Evolutionary conservation across 2,797 vertebrate species (phyloP).

Genomic region (Nannoperca obscura): DNA sequence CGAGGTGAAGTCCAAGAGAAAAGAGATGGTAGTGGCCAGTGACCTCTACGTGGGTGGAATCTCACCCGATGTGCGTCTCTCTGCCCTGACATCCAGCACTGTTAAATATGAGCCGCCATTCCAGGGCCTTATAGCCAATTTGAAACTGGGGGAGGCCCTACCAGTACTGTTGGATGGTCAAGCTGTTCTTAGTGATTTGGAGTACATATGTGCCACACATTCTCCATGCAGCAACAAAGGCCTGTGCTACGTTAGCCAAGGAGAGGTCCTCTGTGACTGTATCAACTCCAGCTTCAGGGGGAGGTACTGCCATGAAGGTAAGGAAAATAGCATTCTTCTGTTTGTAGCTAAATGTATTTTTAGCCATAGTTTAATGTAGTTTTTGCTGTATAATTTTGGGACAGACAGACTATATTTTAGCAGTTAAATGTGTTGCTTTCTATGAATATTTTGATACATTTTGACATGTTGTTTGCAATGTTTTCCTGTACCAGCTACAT

Average conservation of each 20-base stretch:
- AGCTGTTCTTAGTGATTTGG: conserved; percentile 89
- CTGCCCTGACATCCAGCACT: conserved; percentile 93
- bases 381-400: not conserved
- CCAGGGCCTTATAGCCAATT: conserved; percentile 90
- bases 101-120: conserved; percentile 95
- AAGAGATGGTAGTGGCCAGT: conserved; percentile 93
- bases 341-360: not conserved
- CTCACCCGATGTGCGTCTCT: conserved; percentile 94
- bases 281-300: conserved; percentile 90
- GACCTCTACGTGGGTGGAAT: conserved; percentile 95
- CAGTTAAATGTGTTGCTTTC: not conserved
- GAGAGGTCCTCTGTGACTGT: conserved; percentile 91
- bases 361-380: not conserved
- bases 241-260: conserved; percentile 85
- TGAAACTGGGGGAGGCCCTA: conserved; percentile 89
- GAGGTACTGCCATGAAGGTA: conserved; percentile 94
- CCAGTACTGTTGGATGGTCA: conserved; percentile 91
- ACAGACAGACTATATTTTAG: not conserved
- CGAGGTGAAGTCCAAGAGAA: conserved; percentile 92
- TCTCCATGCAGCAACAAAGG: conserved; percentile 92
- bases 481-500: not conserved
- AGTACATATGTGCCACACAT: conserved; percentile 86
- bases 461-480: not conserved
- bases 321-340: conserved; percentile 61
- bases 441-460: not conserved